Base-by-base conservation (phyloP, 1,140 invertebrate genomes). In the Drosophila sechellia region DNA sequence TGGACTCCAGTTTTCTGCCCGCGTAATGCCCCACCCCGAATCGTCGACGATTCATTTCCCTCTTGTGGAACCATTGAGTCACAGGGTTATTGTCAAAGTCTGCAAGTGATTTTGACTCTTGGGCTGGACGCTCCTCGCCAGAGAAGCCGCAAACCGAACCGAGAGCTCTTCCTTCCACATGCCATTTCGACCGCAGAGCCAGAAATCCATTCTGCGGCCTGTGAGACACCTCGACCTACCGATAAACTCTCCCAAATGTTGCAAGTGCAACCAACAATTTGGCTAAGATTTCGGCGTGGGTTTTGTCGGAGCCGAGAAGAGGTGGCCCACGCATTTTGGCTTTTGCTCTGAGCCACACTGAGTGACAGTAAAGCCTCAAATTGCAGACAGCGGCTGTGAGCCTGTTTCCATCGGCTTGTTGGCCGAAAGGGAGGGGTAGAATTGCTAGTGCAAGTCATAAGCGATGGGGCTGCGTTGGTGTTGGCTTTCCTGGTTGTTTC, bases 281-380 rank as follows among this genome's bases (percentile, higher is more conserved):
- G 78, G 78, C 70, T 53, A 86, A 86, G 81, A 81, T 86, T 81
- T 81, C 60, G 53, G 78, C 74, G 81, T 85, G 77, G 77, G 77
- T 34, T 52, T 52, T 55, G 40, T 35, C 55, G 20, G 20, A 20
- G 58, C 20, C 22, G 54, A 10, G 50, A 11, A 40, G 55, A 11
- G 49, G 17, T n/a, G 64, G 20, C 81, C 81, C 81, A 81, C 78
- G 83, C 78, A 66, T 56, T 63, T 49, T 77, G 54, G 35, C 48
- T 45, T 17, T 63, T 40, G 34, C 35, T 46, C 25, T 34, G 35
- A 52, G 72, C 46, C 73, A 40, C 49, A 76, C 39, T 81, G 81
- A 86, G 64, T 79, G 81, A 86, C 81, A 87, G 78, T 79, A 68
- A 77, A 81, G 78, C 81, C 83, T 86, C 83, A 86, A 86, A 86